Evolutionary conservation across 2,888 invertebrate species (phyloP), one percentile per base, ranked within the genome.

Genomic region (Beris chalybata): DNA sequence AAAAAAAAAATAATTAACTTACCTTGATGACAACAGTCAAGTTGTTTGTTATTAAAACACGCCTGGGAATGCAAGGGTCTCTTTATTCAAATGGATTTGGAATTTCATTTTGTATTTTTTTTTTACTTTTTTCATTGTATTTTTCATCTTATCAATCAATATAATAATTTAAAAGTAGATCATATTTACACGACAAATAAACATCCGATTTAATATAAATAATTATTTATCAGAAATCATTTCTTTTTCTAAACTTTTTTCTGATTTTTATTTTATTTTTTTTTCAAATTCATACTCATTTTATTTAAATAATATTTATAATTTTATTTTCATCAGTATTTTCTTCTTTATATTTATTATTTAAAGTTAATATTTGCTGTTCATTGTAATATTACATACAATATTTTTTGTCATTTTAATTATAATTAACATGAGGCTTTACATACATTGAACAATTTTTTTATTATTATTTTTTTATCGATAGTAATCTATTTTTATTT

Each of bases 271-370:
- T 54, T 30, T 30, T 54, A 13, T 54, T 9, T 57, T 47, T 48
- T 55, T 31, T n/a, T 53, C 29, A 54, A 38, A 38, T 38, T 38
- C 38, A 38, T 64, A 5, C 59, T 64, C 64, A 68, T 65, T 70
- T 63, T 63, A 66, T 57, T 66, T 66, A 66, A 65, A 57, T 67
- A 55, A 53, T 45, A 65, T 59, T 64, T 67, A 53, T 47, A 58
- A 44, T 59, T 58, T 52, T 58, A 43, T 65, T 66, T 66, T 44
- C 69, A 68, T 70, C 59, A 69, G 69, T 70, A 69, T 69, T 69
- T 69, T 69, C 67, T 69, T 67, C 69, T 68, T 67, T 71, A 67
- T 69, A 61, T 67, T 63, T 67, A 68, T 64, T 67, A 66, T 64
- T 68, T 59, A 67, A 68, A 65, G 53, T 64, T 53, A 44, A 64